Conservation (phyloP, 1,140 invertebrate genomes). For the Drosophila pseudoobscura region DNA sequence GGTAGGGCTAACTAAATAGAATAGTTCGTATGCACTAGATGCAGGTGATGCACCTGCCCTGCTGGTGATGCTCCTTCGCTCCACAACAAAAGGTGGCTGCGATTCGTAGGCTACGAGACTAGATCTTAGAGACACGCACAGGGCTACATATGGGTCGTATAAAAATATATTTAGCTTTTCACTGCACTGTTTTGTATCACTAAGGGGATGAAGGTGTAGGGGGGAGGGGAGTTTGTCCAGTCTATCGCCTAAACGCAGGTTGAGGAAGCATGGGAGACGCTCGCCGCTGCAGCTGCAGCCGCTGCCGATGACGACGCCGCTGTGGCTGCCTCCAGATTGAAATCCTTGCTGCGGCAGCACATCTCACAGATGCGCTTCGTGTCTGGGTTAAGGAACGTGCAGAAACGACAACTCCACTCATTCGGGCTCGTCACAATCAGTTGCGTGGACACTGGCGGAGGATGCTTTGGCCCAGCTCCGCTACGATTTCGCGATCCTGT, state of each 20-base stretch:
- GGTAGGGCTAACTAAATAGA: slow-evolving; percentile 53
- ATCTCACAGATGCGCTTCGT: slow-evolving; percentile 88
- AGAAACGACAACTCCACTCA: slow-evolving; percentile 88
- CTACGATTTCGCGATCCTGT: slow-evolving; percentile 38
- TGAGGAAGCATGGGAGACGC: slow-evolving; percentile 65
- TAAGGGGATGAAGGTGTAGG: slow-evolving; percentile 25
- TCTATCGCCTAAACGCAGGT: slow-evolving; percentile 71
- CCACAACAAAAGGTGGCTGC: slow-evolving; percentile 39
- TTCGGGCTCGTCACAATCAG: slow-evolving; percentile 71
- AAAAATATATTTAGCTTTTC: slow-evolving; percentile 49
- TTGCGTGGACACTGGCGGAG: slow-evolving; percentile 60
- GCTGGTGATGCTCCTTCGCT: slow-evolving; percentile 1
- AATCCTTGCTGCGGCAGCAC: slow-evolving; percentile 86
- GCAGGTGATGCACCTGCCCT: background rate
- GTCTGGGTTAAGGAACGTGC: slow-evolving; percentile 87
- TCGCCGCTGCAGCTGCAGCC: slow-evolving; percentile 37
- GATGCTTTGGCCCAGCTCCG: slow-evolving; percentile 63
- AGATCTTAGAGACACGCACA: slow-evolving; percentile 49
- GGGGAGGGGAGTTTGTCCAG: background rate
- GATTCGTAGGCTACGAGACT: slow-evolving; percentile 41
- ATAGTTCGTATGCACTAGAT: slow-evolving; percentile 42
- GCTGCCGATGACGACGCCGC: slow-evolving; percentile 50
- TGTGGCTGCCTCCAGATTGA: slow-evolving; percentile 65
- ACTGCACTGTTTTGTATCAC: slow-evolving; percentile 49
- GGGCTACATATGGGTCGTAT: slow-evolving; percentile 45